These are phyloP conservation scores for Drosophila miranda DNA, from an alignment of 1,140 invertebrate species.

Conservation along the genomic window DNA sequence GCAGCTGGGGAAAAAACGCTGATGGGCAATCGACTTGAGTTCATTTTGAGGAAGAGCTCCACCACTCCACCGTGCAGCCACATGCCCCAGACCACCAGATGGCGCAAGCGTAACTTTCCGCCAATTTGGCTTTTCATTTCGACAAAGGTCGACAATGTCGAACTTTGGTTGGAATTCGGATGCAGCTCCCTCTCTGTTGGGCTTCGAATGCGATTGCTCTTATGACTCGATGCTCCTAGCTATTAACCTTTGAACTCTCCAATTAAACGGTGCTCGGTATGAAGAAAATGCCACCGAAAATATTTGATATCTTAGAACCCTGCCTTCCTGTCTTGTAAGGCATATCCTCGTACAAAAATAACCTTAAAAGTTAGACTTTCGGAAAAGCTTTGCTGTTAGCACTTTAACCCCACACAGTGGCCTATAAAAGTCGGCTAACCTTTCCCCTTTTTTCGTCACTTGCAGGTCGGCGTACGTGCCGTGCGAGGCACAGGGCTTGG, in stretches of 20 bases:
- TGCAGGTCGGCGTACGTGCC: constrained; percentile 92
- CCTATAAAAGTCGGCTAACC: constrained; percentile 12
- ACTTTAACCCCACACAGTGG: background rate
- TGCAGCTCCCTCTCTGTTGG: constrained; percentile 1
- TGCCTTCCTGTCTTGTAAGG: no score
- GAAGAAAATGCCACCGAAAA: no score
- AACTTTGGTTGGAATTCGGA: constrained; percentile 27
- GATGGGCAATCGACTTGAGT: constrained; percentile 72
- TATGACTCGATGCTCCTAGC: constrained; percentile 43
- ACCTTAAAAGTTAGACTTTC: no score
- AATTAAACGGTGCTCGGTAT: constrained; percentile 16
- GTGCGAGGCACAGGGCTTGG: constrained; percentile 90
- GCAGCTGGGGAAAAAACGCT: constrained; percentile 65
- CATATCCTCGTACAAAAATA: no score
- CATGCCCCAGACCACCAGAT: constrained; percentile 20
- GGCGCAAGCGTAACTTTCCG: constrained; percentile 54
- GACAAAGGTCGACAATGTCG: constrained; percentile 53
- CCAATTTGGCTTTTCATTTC: constrained; percentile 65
- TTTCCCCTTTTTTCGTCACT: constrained; percentile 21
- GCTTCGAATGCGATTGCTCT: constrained; percentile 13
- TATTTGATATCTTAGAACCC: no score
- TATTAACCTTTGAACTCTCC: constrained; percentile 54
- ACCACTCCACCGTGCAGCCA: background rate
- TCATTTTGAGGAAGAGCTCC: constrained; percentile 43
- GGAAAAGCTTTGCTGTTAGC: no score